Evolutionary conservation across 1,140 invertebrate species (phyloP), one percentile per base, ranked within the genome.

Genomic region (Hycleus cichorii): DNA sequence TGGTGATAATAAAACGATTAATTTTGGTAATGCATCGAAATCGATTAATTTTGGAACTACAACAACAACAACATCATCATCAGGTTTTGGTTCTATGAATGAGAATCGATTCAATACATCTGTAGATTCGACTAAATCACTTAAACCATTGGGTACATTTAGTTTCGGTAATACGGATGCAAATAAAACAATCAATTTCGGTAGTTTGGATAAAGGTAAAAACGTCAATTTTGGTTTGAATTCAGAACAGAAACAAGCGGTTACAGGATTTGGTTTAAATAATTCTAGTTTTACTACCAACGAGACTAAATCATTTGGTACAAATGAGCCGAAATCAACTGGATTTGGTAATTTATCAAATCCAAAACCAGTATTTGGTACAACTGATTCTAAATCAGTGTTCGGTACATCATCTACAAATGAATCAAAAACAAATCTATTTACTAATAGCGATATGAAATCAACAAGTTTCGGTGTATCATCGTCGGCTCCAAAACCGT

Each of bases 271-370:
- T 12, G 26, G 24, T 3, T 46, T 32, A 32, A 32, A 32, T 32
- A 32, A 32, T 32, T 5, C 44, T 26, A 46, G 10, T 32, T 53
- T 53, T 38, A 45, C 27, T 32, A 32, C 51, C n/a, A 32, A 6
- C 10, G 43, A 53, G 43, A 57, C 12, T n/a, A 57, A 59, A 39
- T 38, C 57, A 27, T 59, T 59, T 40, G 57, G 32, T 32, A 7
- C 7, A 32, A 32, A 4, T 7, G 32, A 32, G 1, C 4, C 32
- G 32, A 32, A 32, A 32, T 7, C 32, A 32, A 18, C 18, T 18
- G 18, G 18, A 18, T 18, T 18, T 18, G 18, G 18, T 18, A 18
- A 18, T 18, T 18, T 18, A 18, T 18, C 18, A 18, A 12, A 12
- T 12, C 7, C 7, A 32, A 32, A 5, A 32, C 32, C 32, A 3